Evolutionary conservation across 2,888 invertebrate species (phyloP), one percentile per base, ranked within the genome.

Genomic region (Ypsolopha sequella): DNA sequence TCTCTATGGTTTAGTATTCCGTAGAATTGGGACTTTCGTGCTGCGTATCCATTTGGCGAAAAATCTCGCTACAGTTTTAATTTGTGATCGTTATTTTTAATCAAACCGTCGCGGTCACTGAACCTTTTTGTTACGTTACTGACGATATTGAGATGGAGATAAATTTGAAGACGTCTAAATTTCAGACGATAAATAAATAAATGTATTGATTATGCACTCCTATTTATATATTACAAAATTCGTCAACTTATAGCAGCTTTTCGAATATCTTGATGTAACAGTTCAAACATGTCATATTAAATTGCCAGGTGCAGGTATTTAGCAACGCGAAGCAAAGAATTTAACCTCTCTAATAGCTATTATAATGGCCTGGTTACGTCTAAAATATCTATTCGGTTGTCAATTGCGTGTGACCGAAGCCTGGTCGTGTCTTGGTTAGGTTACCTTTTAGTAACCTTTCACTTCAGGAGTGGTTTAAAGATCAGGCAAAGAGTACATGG

Each of bases 41-140:
- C 53, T 55, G 52, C 45, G 53, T 55, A 57, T 59, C 57, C 57
- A 63, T 60, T 62, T 60, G 57, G 63, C 62, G 59, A 65, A 64
- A 61, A 60, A 59, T 58, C 51, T 58, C 61, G 55, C 54, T 57
- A 50, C 53, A 58, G 54, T 51, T 58, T 62, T 63, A 68, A 67
- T 71, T 70, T 64, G 59, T 62, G 63, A 63, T 67, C 62, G 66
- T 68, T 70, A 65, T 65, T 68, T 70, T 68, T 72, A 68, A 73
- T 73, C 66, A 64, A 70, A 36, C 60, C 58, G 62, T 60, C 60
- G 61, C 62, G 68, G 68, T 65, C 70, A 62, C 61, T 60, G 71
- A 69, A 67, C 70, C 59, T 66, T 58, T 67, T 64, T 58, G 64
- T 63, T 57, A 58, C 64, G 63, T 62, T 56, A 60, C 60, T 60